Base-by-base conservation (phyloP, 2,888 invertebrate species). In the Maniola hyperantus region DNA sequence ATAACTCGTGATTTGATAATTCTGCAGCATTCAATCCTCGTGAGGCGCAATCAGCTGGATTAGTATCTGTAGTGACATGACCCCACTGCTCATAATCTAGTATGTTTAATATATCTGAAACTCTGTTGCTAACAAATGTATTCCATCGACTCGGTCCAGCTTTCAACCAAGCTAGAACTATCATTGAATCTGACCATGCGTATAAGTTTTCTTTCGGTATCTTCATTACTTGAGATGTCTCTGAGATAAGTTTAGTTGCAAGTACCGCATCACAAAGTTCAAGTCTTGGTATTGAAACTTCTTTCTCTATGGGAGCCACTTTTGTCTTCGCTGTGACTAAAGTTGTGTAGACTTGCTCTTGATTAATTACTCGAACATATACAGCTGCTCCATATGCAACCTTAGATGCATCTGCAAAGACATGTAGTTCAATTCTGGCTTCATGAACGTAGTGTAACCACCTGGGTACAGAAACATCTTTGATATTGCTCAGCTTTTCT, bases 371-470 rank as follows among this genome's bases (percentile, higher is more conserved):
- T 64, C 64, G 42, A 18, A 72, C 1, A 26, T 74, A 77, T 2
- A 77, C 71, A 18, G 51, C 71, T 26, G 72, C 73, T 2, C 73
- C 68, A 66, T 66, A 74, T 2, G 71, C 73, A n/a, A 46, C 39
- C n/a, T 44, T 64, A 2, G 72, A 75, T 6, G 73, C 73, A 44
- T 76, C 74, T 11, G 66, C 50, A 65, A 74, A 74, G 13, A 26
- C 73, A 50, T 74, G 73, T 6, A 76, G 15, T 53, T 74, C 72
- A 0, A 69, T 11, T 8, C 59, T 33, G 51, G 20, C 18, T 5
- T 53, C n/a, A 5, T 34, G 5, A 8, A 1, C 18, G 5, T 33
- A 48, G 8, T 53, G n/a, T 6, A 60, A 1, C 65, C 61, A 66
- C 11, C 65, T 53, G 0, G 60, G 60, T 11, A 65, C 15, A 1